Evolutionary conservation across 2,113 vertebrate genomes (phyloP), one percentile per base, ranked within the genome.

Genomic region (Ammodytes dubius): DNA sequence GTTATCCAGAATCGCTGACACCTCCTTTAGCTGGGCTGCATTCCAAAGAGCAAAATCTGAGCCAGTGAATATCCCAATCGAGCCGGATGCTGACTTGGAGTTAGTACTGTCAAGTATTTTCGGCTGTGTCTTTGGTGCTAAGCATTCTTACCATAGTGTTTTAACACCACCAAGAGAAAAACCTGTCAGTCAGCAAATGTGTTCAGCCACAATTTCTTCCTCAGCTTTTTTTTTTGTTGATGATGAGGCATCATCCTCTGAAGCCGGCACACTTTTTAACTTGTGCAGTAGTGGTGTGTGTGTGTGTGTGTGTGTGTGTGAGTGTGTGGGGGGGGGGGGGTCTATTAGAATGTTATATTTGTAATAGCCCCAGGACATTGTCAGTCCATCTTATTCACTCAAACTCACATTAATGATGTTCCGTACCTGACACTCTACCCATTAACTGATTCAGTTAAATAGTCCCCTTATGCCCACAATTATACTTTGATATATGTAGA

Each of bases 401-500:
- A 53, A 53, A 57, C 42, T 69, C 53, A 40, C 39, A 52, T 39
- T 70, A 74, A 74, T 4, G 10, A 70, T 59, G 8, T 66, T 49
- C 59, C 63, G 52, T 53, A 65, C 52, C 74, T 42, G 45, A 73
- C 67, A 61, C 19, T 68, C n/a, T 19, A 53, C 61, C 53, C 27
- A 70, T 80, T 81, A 58, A 47, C 60, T 64, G 56, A 74, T 73
- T 46, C 27, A 49, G 35, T 42, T 43, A 45, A n/a, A 37, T 40
- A 45, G 43, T 53, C 27, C 5, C 12, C 37, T 1, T 49, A 4
- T 64, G 61, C 54, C 80, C 79, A 58, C 59, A 76, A 12, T 52
- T 57, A 43, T n/a, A 59, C 67, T 81, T 60, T 63, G 58, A 73
- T 74, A 71, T 53, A 52, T 76, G 46, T 65, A 13, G 17, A 73